Conservation (phyloP, 2,113 vertebrate genomes). For the Penelope pileata region DNA sequence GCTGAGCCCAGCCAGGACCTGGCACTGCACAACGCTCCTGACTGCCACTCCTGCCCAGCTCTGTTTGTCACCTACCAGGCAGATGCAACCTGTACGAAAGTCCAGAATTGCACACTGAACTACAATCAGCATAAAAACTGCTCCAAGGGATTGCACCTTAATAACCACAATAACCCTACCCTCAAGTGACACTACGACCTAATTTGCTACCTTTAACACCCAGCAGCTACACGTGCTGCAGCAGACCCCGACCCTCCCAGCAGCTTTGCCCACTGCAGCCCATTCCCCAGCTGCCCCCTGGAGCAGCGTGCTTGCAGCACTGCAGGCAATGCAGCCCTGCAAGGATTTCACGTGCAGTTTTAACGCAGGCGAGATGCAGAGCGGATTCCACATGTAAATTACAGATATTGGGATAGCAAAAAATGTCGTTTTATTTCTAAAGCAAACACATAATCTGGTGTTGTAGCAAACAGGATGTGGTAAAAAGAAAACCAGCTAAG, state of each 20-base stretch:
- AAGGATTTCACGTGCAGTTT: fast-evolving
- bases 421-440: neutral
- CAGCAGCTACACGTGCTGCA: neutral
- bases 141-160: neutral
- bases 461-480: slow-evolving; percentile 71
- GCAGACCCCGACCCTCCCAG: neutral
- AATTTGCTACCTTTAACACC: neutral
- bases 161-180: neutral
- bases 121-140: neutral
- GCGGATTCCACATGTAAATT: fast-evolving
- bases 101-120: neutral
- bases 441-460: neutral
- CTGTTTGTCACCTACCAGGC: neutral
- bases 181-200: neutral
- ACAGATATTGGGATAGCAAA: neutral
- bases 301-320: fast-evolving
- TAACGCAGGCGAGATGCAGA: fast-evolving
- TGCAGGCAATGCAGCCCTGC: fast-evolving
- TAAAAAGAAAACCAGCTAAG: slow-evolving; percentile 20
- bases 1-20: neutral
- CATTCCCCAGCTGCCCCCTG: neutral
- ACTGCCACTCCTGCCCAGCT: neutral
- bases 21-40: neutral
- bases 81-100: neutral
- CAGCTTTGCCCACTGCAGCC: fast-evolving